Evolutionary conservation across 2,888 invertebrate genomes (phyloP).

Genomic region (Drosophila fungiperda): DNA sequence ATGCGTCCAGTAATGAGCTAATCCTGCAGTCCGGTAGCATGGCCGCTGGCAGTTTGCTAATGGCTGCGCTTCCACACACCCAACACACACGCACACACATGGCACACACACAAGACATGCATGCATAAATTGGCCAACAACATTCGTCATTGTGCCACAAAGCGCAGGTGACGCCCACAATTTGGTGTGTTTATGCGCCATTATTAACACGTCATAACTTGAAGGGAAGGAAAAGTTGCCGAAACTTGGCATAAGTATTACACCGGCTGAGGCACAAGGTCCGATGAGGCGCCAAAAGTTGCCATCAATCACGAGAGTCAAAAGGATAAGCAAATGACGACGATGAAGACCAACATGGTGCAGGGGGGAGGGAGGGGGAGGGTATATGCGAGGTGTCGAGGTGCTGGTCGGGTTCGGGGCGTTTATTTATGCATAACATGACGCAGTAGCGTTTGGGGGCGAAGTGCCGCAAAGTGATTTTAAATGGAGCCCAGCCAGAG

Average conservation of each 20-base stretch:
- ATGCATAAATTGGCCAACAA: not conserved
- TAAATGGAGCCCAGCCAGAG: constrained; percentile 68
- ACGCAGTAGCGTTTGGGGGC: constrained; percentile 39
- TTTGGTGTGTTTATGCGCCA: constrained; percentile 77
- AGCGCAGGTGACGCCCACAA: constrained; percentile 74
- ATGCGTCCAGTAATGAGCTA: constrained; percentile 31
- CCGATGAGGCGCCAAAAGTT: constrained; percentile 54
- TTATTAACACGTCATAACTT: constrained; percentile 84
- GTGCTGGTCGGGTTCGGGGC: constrained; percentile 28
- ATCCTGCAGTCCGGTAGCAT: constrained; percentile 34
- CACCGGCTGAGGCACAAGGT: constrained; percentile 14
- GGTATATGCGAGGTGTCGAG: constrained; percentile 2
- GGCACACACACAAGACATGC: constrained; percentile 14
- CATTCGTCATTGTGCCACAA: constrained; percentile 4
- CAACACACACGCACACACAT: constrained; percentile 7
- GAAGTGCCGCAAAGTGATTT: constrained; percentile 79
- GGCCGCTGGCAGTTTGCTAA: constrained; percentile 45
- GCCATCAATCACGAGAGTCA: constrained; percentile 76
- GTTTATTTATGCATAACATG: constrained; percentile 84
- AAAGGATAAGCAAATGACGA: constrained; percentile 73
- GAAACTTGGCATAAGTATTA: constrained; percentile 45
- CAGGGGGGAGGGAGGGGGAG: not conserved
- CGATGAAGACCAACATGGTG: constrained; percentile 30
- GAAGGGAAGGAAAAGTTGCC: constrained; percentile 59
- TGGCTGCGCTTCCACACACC: constrained; percentile 33